Base-by-base conservation (phyloP, 2,888 invertebrate species). In the Hypsopygia costalis region DNA sequence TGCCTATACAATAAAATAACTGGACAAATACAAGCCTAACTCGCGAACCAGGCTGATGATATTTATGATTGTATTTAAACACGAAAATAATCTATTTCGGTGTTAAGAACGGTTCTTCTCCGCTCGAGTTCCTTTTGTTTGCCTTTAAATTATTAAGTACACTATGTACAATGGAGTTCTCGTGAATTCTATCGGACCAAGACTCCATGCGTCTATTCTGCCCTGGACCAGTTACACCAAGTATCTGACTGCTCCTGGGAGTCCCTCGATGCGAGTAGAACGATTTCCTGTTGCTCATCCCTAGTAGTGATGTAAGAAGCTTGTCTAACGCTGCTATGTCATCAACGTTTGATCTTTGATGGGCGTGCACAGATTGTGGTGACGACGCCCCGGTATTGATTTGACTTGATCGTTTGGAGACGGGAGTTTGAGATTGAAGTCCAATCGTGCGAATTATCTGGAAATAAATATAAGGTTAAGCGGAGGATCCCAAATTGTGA, bases 321-420 rank as follows among this genome's bases (percentile, higher is more conserved):
- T 91, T 91, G 58, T 93, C 93, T 34, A 93, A 69, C 1, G 90
- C 89, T 20, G 90, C 92, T 25, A 93, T 89, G 53, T 93, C 93
- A 44, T 91, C 91, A 6, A 81, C 60, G 51, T 81, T 90, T 0
- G 90, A 83, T 28, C 50, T 49, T 44, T 62, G 70, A 45, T 62
- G 36, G 33, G 52, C 55, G 9, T 45, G 47, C 11, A 50, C 37
- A 34, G 52, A 41, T 42, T 54, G 41, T 20, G 83, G 79, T 4
- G 87, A 74, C 7, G 74, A 61, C 11, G 61, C 57, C 1, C 74
- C 76, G 1, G 85, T 79, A 34, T 74, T 64, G 9, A 74, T 47
- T 25, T 66, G 53, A 47, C 81, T 85, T 1, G 82, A 77, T 20
- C 72, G 58, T 35, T 69, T 52, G 0, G 86, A 79, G 3, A 61